Base-by-base conservation (phyloP, 2,888 invertebrate species). In the Pseudococcus jackbeardsleyi region DNA sequence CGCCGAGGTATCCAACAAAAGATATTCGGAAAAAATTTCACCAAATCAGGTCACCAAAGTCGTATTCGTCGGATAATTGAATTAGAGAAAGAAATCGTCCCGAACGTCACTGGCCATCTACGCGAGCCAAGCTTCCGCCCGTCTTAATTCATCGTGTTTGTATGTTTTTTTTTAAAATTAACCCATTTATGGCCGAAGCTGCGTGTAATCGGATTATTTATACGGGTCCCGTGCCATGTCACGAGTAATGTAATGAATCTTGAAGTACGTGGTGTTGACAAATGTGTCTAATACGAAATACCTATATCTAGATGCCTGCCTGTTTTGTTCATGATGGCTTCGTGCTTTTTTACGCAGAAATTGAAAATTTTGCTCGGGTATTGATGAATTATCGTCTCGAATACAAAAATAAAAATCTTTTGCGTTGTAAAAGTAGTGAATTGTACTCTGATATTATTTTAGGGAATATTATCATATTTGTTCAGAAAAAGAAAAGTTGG, bases 11-110 rank as follows among this genome's bases (percentile, higher is more conserved):
- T 39, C 12, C 26, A 72, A 33, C 72, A 19, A 72, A 39, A 72
- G 68, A 22, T 68, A 22, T 39, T 72, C 6, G 42, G 42, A 42
- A 17, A 72, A 72, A 82, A 82, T 46, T 82, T 82, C 79, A 46
- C 79, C 79, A 82, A 82, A 82, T 46, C 79, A 82, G 79, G 79
- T 82, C 79, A 82, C 79, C n/a, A 82, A 42, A 82, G 79, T 82
- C 46, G 79, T 77, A 22, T 64, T 77, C 39, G 5, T 46, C 46
- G 46, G 46, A 26, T 46, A 82, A 82, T 82, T 82, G 46, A 82
- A 82, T 82, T 82, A 64, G 1, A 64, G 22, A 82, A 82, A 68
- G 33, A 84, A 50, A 26, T 84, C 15, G 17, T 84, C 84, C 17
- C 50, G 4, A 46, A 72, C 68, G 39, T 33, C 26, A 7, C 5